Conservation (phyloP, 2,113 vertebrate genomes). For the Litocranius walleri region DNA sequence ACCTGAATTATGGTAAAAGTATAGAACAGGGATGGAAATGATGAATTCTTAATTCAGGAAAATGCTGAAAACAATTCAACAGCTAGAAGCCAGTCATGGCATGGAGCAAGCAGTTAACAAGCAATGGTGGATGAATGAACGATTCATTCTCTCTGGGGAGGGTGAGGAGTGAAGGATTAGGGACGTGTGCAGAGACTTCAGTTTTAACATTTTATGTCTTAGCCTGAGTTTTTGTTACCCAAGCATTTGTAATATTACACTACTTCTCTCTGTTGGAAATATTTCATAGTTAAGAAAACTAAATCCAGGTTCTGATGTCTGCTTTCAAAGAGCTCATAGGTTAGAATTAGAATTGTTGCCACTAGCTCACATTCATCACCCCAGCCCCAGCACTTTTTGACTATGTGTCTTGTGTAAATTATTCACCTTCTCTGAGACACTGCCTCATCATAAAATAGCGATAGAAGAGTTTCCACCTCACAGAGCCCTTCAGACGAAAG, state of each 20-base stretch:
- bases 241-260: neutral
- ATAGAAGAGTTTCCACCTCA: neutral
- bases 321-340: neutral
- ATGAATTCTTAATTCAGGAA: neutral
- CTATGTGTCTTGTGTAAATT: neutral
- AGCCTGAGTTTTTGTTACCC: neutral
- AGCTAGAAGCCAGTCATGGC: neutral
- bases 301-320: neutral
- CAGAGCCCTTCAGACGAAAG: conserved; percentile 13
- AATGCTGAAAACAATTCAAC: neutral
- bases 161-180: neutral
- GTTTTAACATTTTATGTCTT: neutral
- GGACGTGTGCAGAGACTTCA: neutral
- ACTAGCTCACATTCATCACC: neutral
- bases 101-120: neutral
- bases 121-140: neutral
- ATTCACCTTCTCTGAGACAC: neutral
- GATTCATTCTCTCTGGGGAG: neutral
- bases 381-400: neutral
- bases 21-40: neutral
- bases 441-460: neutral
- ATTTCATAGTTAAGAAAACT: neutral
- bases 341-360: neutral
- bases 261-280: neutral
- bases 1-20: neutral